Evolutionary conservation across 1,140 invertebrate genomes (phyloP).

Genomic region (Drosophila eugracilis): DNA sequence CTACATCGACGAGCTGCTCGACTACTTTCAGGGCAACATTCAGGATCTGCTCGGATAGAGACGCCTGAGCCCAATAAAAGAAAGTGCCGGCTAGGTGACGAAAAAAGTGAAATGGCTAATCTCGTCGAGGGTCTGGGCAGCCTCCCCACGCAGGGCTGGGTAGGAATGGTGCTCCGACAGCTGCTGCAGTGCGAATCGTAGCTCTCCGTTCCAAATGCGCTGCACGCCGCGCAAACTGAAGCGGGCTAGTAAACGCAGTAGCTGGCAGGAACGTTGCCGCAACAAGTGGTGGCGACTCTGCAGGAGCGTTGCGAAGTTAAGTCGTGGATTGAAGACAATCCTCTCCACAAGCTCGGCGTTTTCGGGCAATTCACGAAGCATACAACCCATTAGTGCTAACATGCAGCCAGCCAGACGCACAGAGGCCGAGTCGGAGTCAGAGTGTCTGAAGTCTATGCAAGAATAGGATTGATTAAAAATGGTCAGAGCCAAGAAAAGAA

Average conservation of each 20-base stretch:
- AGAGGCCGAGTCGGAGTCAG: slow-evolving; percentile 86
- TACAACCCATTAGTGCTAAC: slow-evolving; percentile 88
- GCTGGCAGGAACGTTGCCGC: slow-evolving; percentile 88
- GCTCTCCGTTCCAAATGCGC: slow-evolving; percentile 86
- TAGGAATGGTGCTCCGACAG: slow-evolving; percentile 80
- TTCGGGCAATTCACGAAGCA: slow-evolving; percentile 90
- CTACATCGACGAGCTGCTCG: slow-evolving; percentile 74
- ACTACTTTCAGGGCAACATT: slow-evolving; percentile 73
- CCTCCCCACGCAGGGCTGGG: slow-evolving; percentile 77
- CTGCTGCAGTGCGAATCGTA: slow-evolving; percentile 86
- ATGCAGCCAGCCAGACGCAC: slow-evolving; percentile 89
- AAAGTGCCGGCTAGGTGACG: slow-evolving; percentile 47
- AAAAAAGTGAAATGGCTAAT: slow-evolving; percentile 86
- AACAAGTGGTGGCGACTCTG: slow-evolving; percentile 87
- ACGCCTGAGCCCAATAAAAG: slow-evolving; percentile 33
- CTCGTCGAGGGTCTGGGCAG: slow-evolving; percentile 86
- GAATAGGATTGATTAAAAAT: too few relatives aligned
- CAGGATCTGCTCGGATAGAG: slow-evolving; percentile 61
- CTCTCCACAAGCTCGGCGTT: slow-evolving; percentile 91
- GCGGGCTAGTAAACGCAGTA: slow-evolving; percentile 88
- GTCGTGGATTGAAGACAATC: slow-evolving; percentile 87
- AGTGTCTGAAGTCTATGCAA: slow-evolving; percentile 87
- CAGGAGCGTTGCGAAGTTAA: slow-evolving; percentile 87
- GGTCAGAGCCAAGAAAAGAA: background rate
- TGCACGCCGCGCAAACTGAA: slow-evolving; percentile 88